Conservation (phyloP, 1,140 invertebrate species). For the Cotesia vestalis region DNA sequence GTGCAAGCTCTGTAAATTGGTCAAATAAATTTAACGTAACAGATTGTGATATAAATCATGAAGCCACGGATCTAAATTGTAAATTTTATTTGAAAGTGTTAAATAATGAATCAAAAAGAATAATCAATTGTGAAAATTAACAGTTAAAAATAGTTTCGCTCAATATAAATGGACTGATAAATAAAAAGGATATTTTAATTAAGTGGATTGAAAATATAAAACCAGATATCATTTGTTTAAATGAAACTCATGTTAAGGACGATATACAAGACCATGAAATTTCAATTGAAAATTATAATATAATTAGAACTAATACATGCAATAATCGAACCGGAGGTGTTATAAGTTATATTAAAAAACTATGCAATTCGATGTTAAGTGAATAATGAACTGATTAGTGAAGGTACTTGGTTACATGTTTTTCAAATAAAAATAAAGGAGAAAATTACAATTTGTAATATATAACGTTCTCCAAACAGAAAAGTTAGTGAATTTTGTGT, state of each 20-base stretch:
- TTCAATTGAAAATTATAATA: conserved; percentile 16
- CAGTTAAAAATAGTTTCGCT: conserved; percentile 15
- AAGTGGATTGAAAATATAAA: conserved; percentile 6
- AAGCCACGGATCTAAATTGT: conserved; percentile 21
- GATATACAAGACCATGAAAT: conserved; percentile 30
- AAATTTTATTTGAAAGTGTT: conserved; percentile 10
- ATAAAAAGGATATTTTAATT: conserved; percentile 28
- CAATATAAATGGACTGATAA: conserved; percentile 20
- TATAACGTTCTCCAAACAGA: conserved; percentile 28
- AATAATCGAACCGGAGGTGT: conserved; percentile 28
- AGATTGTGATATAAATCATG: conserved; percentile 10
- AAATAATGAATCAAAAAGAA: background rate
- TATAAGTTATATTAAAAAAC: conserved; percentile 23
- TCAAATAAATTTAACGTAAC: conserved; percentile 2
- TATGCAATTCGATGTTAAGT: background rate
- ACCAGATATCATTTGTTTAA: conserved; percentile 30
- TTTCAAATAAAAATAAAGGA: conserved; percentile 4
- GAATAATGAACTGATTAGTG: background rate
- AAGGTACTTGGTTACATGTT: conserved; percentile 17
- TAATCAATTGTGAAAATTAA: background rate
- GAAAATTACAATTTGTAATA: background rate
- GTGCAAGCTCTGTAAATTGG: conserved; percentile 27
- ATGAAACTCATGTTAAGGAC: conserved; percentile 26
- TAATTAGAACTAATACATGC: conserved; percentile 19
- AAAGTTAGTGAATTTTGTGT: conserved; percentile 25